A percentile compares a stretch with the other conserved stretches of the same genome.
Evolutionary conservation across 2,113 vertebrate species (phyloP).

Genomic region (Antechinus stuartii): DNA sequence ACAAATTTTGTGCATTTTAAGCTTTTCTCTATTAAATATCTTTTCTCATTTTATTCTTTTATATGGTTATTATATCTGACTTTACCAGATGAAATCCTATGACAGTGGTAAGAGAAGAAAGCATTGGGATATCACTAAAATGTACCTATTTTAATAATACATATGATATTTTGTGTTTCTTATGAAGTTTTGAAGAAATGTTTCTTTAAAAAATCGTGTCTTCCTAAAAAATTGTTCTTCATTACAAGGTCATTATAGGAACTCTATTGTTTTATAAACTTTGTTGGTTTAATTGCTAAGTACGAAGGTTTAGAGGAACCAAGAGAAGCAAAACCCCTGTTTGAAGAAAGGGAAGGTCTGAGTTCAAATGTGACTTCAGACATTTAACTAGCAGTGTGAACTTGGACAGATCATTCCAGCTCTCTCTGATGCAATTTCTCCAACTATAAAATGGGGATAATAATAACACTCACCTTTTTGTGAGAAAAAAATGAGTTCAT

Average conservation of each 20-base stretch:
- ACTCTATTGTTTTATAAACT: background rate
- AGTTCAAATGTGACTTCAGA: background rate
- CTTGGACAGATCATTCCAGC: background rate
- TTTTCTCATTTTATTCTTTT: slow-evolving; percentile 16
- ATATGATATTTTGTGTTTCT: background rate
- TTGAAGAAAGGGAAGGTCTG: background rate
- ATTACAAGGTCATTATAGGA: background rate
- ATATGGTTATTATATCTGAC: background rate
- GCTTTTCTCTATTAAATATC: slow-evolving; percentile 13
- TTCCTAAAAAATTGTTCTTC: background rate
- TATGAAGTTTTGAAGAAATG: background rate
- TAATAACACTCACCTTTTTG: background rate
- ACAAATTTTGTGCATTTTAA: slow-evolving; percentile 57
- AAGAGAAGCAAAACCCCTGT: background rate
- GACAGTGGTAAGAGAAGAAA: background rate
- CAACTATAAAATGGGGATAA: background rate
- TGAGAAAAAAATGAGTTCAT: background rate
- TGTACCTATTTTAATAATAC: background rate
- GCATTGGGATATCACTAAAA: background rate
- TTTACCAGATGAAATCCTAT: slow-evolving; percentile 34
- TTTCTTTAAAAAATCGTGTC: background rate
- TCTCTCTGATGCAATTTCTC: background rate
- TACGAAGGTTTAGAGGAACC: slow-evolving; percentile 6
- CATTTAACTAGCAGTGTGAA: background rate
- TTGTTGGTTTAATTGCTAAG: slow-evolving; percentile 29